Base-by-base conservation (phyloP, 23 tunicate species). In the Halocynthia aurantium region DNA sequence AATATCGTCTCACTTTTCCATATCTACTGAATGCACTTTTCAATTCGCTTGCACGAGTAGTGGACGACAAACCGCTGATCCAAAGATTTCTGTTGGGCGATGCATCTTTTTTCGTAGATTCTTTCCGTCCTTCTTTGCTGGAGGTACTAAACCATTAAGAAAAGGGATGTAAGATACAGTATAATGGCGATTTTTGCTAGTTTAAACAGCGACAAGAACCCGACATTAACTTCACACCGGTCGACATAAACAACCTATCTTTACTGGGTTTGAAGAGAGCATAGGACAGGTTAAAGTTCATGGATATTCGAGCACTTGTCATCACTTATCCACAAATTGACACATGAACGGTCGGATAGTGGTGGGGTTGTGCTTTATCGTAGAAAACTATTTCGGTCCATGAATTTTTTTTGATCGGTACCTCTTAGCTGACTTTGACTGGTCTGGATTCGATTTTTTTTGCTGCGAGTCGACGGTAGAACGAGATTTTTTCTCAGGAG, bases 41-140 rank as follows among this genome's bases (percentile, higher is more conserved):
- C 76, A 86, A 71, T 73, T 86, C 85, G 55, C 91, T 86, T 8
- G 91, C 91, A 11, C 91, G 85, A 13, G 91, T 86, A 13, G 85
- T 61, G 9, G 91, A 85, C 13, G 91, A 81, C 50, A 86, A 67
- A 4, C 91, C 91, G 51, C 81, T 86, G 76, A 86, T 55, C 91
- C 91, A 86, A 5, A 86, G 52, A 54, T 86, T 86, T 53, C 76
- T 55, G 56, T 74, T 74, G 44, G 44, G 44, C 62, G 22, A 8
- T 8, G 55, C 5, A 20, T 74, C 78, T 13, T 74, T 64, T 56
- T 74, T 74, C 62, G 56, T 51, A 19, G 56, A 22, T 31, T 31
- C 44, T 31, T 31, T 31, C 44, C 44, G 44, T 31, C 44, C 44
- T 0, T 31, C 44, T 31, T 31, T 31, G 44, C 44, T 31, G 4